These are phyloP conservation scores for Ptychochromis oligacanthus DNA, from an alignment of 2,113 vertebrate genomes.

Conservation along the genomic window DNA sequence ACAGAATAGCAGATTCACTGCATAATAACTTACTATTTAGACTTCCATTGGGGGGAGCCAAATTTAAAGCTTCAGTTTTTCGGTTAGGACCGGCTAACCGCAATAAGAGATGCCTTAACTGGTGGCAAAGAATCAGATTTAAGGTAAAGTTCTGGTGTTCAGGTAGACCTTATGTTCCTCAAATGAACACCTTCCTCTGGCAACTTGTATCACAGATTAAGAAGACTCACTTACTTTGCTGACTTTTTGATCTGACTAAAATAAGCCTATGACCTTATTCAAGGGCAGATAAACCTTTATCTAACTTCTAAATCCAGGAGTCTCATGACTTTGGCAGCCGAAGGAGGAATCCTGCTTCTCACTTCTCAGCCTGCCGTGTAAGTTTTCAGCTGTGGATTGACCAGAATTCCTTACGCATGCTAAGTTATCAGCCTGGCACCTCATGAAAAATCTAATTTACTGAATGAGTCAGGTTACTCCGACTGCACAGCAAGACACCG, in stretches of 20 bases:
- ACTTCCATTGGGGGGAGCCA: constrained; percentile 17
- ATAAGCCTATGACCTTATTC: neutral
- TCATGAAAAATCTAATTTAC: constrained; percentile 42
- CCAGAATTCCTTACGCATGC: neutral
- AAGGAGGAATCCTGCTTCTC: neutral
- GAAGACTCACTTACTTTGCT: neutral
- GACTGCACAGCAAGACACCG: constrained; percentile 10
- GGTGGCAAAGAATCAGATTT: neutral
- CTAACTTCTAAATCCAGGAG: neutral
- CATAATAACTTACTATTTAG: neutral
- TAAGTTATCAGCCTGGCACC: constrained; percentile 47
- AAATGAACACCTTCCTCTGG: neutral
- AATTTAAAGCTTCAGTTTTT: constrained; percentile 42
- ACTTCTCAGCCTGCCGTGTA: constrained; percentile 1
- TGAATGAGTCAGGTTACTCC: constrained; percentile 7
- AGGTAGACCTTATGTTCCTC: neutral
- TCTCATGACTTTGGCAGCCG: neutral
- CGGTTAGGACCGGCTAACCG: neutral
- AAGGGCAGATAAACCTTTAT: neutral
- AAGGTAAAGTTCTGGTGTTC: constrained; percentile 13
- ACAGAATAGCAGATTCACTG: neutral
- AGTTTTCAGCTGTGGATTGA: constrained; percentile 8
- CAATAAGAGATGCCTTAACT: constrained; percentile 12
- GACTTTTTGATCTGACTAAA: neutral
- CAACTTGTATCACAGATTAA: neutral